A percentile compares a stretch with the other conserved stretches of the same genome.
phyloP scores from a whole-genome alignment of 2,113 vertebrate genomes.

The Tylochromis polylepis region DNA sequence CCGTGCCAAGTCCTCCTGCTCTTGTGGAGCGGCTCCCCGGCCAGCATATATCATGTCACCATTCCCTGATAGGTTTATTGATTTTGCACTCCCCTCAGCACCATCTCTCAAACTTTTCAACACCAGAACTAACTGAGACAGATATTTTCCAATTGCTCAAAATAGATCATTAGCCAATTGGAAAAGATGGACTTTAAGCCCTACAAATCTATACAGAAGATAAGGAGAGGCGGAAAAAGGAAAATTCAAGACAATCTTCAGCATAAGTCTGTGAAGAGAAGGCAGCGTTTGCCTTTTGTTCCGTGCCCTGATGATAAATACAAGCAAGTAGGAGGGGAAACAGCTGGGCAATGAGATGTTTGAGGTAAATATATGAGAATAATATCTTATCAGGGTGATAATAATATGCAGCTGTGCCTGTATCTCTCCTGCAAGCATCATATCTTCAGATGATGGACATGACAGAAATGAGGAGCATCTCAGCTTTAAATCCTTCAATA shows the following conservation, averaged over 20 bases:
- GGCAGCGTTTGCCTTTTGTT: not conserved
- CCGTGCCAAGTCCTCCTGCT: constrained; percentile 23
- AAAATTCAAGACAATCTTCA: constrained; percentile 9
- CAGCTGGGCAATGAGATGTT: constrained; percentile 37
- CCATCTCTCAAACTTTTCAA: constrained; percentile 66
- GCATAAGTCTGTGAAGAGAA: not conserved
- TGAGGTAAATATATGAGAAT: constrained; percentile 39
- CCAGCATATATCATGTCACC: constrained; percentile 66
- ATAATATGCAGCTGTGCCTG: constrained; percentile 43
- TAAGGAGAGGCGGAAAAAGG: constrained; percentile 30
- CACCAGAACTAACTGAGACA: constrained; percentile 64
- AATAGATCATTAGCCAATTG: constrained; percentile 72
- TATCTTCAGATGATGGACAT: constrained; percentile 31
- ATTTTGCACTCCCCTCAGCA: constrained; percentile 55
- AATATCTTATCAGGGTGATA: constrained; percentile 25
- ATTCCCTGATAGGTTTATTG: constrained; percentile 65
- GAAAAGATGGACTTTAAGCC: constrained; percentile 56
- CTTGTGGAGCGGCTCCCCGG: not conserved
- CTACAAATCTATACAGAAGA: constrained; percentile 49
- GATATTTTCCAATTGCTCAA: constrained; percentile 64
- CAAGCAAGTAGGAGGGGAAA: not conserved
- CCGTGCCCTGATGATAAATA: not conserved
- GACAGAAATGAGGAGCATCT: not conserved
- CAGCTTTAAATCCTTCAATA: constrained; percentile 31
- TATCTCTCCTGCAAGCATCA: not conserved